A percentile compares a stretch with the other conserved stretches of the same genome.
Evolutionary conservation across 2,797 vertebrate species (phyloP).

Genomic region (Pangasius djambal): DNA sequence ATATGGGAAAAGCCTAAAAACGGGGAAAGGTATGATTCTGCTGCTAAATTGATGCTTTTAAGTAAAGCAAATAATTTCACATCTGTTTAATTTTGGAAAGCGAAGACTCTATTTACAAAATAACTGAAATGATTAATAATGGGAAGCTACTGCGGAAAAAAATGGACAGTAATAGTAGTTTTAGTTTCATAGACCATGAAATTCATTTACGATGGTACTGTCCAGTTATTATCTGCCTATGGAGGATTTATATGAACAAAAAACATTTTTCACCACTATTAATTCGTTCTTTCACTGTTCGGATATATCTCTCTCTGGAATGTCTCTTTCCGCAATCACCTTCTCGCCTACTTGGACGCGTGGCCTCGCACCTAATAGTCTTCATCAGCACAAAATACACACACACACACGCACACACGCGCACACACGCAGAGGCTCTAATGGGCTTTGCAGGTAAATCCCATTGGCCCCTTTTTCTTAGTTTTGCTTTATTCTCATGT

Average conservation of each 20-base stretch:
- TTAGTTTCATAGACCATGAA: background rate
- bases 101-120: background rate
- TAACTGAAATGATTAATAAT: background rate
- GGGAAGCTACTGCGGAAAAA: background rate
- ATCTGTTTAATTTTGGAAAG: background rate
- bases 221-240: background rate
- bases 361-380: background rate
- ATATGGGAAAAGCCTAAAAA: background rate
- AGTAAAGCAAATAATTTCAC: background rate
- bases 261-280: background rate
- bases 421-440: background rate
- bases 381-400: background rate
- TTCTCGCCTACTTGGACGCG: background rate
- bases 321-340: background rate
- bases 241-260: background rate
- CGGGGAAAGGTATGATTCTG: background rate
- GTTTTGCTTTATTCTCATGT: slow-evolving; percentile 35
- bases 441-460: slow-evolving; percentile 50
- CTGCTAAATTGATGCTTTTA: background rate
- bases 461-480: slow-evolving; percentile 17
- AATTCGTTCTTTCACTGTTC: background rate
- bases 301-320: background rate
- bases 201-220: background rate
- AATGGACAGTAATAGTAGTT: background rate
- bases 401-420: background rate